These are phyloP conservation scores for Drosophila takahashii DNA, from an alignment of 1,140 invertebrate genomes.

Conservation along the genomic window DNA sequence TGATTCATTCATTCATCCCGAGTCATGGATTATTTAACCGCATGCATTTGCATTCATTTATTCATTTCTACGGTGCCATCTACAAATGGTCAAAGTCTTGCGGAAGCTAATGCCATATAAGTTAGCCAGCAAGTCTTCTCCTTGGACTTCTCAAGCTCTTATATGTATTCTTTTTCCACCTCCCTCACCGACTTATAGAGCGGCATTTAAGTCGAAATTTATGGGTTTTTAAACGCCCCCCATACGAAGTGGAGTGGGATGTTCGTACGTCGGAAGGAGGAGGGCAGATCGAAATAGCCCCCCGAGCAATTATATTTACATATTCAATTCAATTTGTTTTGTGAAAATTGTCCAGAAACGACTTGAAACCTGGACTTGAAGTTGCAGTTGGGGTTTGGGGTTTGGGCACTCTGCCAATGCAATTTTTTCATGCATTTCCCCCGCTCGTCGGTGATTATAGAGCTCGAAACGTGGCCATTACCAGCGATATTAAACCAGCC, in stretches of 20 bases:
- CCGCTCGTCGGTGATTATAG: conserved; percentile 53
- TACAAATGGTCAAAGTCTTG: conserved; percentile 46
- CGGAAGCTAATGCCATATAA: conserved; percentile 57
- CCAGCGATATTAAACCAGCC: conserved; percentile 67
- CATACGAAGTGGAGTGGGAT: neutral
- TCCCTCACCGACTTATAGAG: neutral
- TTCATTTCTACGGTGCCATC: conserved; percentile 30
- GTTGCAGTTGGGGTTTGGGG: neutral
- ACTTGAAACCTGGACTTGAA: conserved; percentile 3
- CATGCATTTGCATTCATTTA: conserved; percentile 63
- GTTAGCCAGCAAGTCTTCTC: conserved; percentile 11
- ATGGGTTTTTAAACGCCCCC: conserved; percentile 65
- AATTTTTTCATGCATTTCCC: conserved; percentile 50
- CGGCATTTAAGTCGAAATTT: conserved; percentile 57
- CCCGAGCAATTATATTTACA: conserved; percentile 71
- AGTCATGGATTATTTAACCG: conserved; percentile 38
- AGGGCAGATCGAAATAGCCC: conserved; percentile 17
- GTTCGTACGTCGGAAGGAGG: neutral
- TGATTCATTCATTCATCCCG: conserved; percentile 19
- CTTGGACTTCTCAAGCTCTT: neutral
- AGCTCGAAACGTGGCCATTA: conserved; percentile 73
- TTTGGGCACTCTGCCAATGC: conserved; percentile 20
- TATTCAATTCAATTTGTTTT: conserved; percentile 80
- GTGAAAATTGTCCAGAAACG: conserved; percentile 53
- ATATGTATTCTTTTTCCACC: neutral